Evolutionary conservation across 1,140 invertebrate genomes (phyloP), one percentile per base, ranked within the genome.

Genomic region (Melitaea cinxia): DNA sequence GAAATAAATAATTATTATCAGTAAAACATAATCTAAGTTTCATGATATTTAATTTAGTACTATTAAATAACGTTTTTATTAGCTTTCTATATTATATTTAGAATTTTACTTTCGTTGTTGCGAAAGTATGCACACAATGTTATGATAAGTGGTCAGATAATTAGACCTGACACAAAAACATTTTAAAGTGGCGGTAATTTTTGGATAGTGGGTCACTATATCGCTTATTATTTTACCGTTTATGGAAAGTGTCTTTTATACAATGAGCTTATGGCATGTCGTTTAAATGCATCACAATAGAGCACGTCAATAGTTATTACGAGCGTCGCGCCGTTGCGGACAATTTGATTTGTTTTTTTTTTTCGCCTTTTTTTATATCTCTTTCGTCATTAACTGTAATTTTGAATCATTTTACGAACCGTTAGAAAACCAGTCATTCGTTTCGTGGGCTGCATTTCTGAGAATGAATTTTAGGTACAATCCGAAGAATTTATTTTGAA

Each of bases 341-440:
- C 82, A 81, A 83, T 86, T 81, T 77, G 57, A 75, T 75, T 78
- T n/a, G n/a, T n/a, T n/a, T n/a, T n/a, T n/a, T n/a, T n/a, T n/a
- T n/a, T n/a, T n/a, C n/a, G n/a, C n/a, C n/a, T n/a, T 73, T 74
- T 65, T 76, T 75, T 74, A 74, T 68, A 75, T 68, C 58, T 76
- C 68, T 42, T 64, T 70, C 78, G 74, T 80, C 81, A 87, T 87
- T 87, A 83, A 75, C 77, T 75, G 75, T 79, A 77, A 83, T 83
- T 87, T 83, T 59, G 73, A 73, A 67, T 67, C 74, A 78, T 88
- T 87, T 83, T 72, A 83, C 75, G 77, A 79, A 77, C 79, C 78
- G 83, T 88, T 88, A 84, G 75, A 63, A 24, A n/a, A 45, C 21
- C n/a, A 24, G 14, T 33, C 61, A 19, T 17, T 37, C 45, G 30